These are phyloP conservation scores for Drosophila lowei DNA, from an alignment of 1,140 invertebrate species.

Conservation along the genomic window DNA sequence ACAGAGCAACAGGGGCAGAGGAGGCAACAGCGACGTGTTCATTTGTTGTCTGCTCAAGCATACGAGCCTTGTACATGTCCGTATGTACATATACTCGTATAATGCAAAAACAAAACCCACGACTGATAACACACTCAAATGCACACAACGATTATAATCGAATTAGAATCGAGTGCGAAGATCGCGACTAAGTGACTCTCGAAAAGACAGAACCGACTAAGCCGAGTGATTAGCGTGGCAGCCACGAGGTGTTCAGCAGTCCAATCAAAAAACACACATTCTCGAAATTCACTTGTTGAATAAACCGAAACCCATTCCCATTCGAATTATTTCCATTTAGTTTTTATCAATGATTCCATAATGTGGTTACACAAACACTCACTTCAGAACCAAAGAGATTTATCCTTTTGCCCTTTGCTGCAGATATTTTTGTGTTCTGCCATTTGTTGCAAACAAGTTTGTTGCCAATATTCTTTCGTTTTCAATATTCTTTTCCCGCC, in stretches of 20 bases:
- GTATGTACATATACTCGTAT: conserved; percentile 4
- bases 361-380: conserved; percentile 18
- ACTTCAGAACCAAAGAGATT: conserved; percentile 34
- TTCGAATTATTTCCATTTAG: background rate
- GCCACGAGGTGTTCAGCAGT: background rate
- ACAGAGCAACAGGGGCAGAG: conserved; percentile 2
- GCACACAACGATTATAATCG: conserved; percentile 45
- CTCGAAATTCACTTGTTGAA: conserved; percentile 40
- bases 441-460: conserved; percentile 63
- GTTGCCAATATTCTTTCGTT: conserved; percentile 71
- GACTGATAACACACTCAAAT: conserved; percentile 58
- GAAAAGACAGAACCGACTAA: background rate
- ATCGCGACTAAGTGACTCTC: conserved; percentile 31
- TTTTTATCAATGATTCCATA: background rate
- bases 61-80: conserved; percentile 1
- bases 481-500: conserved; percentile 22
- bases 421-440: conserved; percentile 35
- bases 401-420: conserved; percentile 42
- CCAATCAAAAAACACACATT: conserved; percentile 1
- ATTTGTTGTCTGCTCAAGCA: no score
- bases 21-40: conserved; percentile 33
- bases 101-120: conserved; percentile 48
- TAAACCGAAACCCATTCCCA: conserved; percentile 1
- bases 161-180: conserved; percentile 43
- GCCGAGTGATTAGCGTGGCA: conserved; percentile 23